These are phyloP conservation scores for Limonius californicus DNA, from an alignment of 1,140 invertebrate species.

Conservation along the genomic window DNA sequence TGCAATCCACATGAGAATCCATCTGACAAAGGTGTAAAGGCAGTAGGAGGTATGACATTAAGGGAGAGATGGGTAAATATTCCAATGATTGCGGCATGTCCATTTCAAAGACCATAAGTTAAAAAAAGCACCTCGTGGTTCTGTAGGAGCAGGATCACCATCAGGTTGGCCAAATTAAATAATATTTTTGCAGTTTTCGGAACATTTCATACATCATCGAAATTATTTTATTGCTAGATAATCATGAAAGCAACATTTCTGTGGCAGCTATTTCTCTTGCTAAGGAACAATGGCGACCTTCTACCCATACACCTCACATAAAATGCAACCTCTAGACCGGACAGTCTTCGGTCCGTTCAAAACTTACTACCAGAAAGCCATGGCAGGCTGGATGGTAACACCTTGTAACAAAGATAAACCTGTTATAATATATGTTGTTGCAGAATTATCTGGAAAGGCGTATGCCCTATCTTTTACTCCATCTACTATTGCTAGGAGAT, in stretches of 20 bases:
- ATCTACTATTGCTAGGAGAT: conserved; percentile 7
- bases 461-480: background rate
- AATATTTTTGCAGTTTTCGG: conserved; percentile 43
- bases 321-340: conserved; percentile 1
- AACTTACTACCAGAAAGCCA: conserved; percentile 2
- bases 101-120: conserved; percentile 38
- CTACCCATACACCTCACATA: conserved; percentile 11
- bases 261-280: background rate
- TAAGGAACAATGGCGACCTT: conserved; percentile 6
- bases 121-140: conserved; percentile 23
- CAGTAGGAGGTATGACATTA: conserved; percentile 41
- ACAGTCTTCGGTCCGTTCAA: conserved; percentile 19
- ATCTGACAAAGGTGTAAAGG: conserved; percentile 37
- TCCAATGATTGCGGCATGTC: conserved; percentile 34
- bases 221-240: conserved; percentile 16
- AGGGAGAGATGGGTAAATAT: conserved; percentile 39
- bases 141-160: conserved; percentile 26
- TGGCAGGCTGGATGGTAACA: background rate
- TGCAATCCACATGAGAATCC: conserved; percentile 28
- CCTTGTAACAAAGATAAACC: background rate
- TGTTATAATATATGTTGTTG: conserved; percentile 15
- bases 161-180: conserved; percentile 47
- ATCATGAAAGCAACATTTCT: conserved; percentile 14
- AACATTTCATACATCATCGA: conserved; percentile 41
- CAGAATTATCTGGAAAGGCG: conserved; percentile 12